Base-by-base conservation (phyloP, 2,797 vertebrate species). In the Liparis tanakae region DNA sequence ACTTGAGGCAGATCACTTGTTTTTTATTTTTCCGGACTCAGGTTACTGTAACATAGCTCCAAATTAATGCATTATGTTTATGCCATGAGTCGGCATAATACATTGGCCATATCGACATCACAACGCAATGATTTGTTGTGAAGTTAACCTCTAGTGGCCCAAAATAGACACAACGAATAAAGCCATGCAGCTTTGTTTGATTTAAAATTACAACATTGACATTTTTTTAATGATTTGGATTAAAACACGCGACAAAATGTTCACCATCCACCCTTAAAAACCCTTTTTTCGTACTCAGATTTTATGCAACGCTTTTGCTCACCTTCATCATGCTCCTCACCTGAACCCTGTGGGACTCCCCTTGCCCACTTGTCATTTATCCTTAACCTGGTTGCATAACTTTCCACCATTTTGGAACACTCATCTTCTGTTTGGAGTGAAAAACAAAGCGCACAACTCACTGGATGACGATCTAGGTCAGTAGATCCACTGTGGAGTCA, bases 401-500 rank as follows among this genome's bases (percentile, higher is more conserved):
- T 66, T 59, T 65, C 8, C 36, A 59, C 17, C 46, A 10, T 71
- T 83, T 65, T 5, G 4, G 33, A 58, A 46, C 39, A 56, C 37
- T 64, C 15, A 1, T 22, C 54, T 75, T 64, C 20, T 59, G 48
- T 72, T 82, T n/a, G n/a, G n/a, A n/a, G n/a, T 65, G 54, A 70
- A 73, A 73, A 76, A 58, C 18, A 75, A 76, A 36, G 51, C 36
- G 15, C 20, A 66, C 25, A 66, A 57, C 48, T 72, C 50, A 70
- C 53, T 36, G n/a, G 18, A 70, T 36, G 25, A 80, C 69, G 37
- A 76, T 85, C 37, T 70, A 77, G 81, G 88, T 85, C 79, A 86
- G 64, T 68, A 25, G 69, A 55, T 80, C 50, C 18, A 17, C 64
- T 67, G 64, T 58, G 2, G 54, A 79, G 75, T 74, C 84, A 74